These are phyloP conservation scores for Lateolabrax maculatus DNA, from an alignment of 2,797 vertebrate species.

Conservation along the genomic window DNA sequence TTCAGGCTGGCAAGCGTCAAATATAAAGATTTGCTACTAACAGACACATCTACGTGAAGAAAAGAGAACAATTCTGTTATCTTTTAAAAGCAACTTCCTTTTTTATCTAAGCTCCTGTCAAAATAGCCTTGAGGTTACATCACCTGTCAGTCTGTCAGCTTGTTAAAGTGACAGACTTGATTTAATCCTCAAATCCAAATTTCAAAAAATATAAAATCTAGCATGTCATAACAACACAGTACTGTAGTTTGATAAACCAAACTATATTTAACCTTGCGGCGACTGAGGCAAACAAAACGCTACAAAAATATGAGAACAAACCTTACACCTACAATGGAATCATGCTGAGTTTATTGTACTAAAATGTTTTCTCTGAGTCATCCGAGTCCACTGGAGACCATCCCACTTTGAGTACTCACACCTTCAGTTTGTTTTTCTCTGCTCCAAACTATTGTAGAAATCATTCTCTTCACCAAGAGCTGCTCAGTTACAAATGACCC, in stretches of 20 bases:
- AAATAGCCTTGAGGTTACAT: constrained; percentile 41
- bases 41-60: background rate
- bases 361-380: constrained; percentile 36
- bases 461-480: constrained; percentile 7
- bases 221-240: background rate
- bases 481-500: background rate
- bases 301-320: constrained; percentile 25
- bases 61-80: constrained; percentile 15
- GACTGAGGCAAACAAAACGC: constrained; percentile 9
- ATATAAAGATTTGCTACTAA: constrained; percentile 30
- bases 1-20: constrained; percentile 11
- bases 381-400: constrained; percentile 21
- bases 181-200: constrained; percentile 22
- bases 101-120: constrained; percentile 27
- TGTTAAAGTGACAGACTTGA: constrained; percentile 12
- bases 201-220: constrained; percentile 31
- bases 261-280: background rate
- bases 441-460: background rate
- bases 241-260: background rate
- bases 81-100: constrained; percentile 17
- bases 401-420: constrained; percentile 1
- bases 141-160: constrained; percentile 36
- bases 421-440: constrained; percentile 31
- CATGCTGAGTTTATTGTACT: background rate
- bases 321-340: constrained; percentile 21